Evolutionary conservation across 2,888 invertebrate species (phyloP), one percentile per base, ranked within the genome.

Genomic region (Automeris io): DNA sequence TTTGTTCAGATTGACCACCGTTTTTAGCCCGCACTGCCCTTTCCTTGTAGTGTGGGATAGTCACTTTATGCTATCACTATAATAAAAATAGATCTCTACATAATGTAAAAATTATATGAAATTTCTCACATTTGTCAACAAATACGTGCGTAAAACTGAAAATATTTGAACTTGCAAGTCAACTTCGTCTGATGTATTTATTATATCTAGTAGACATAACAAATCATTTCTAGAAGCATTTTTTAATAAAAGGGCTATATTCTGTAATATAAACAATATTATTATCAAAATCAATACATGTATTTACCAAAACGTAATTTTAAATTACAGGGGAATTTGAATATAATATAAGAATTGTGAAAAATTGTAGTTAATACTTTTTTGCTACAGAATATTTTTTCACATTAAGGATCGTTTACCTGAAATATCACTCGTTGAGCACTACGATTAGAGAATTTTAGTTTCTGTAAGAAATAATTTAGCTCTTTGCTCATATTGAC

Each of bases 111-210:
- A n/a, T n/a, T n/a, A n/a, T n/a, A n/a, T n/a, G n/a, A n/a, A n/a
- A n/a, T 7, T 33, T 50, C 69, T 66, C 69, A 82, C 80, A 45
- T 74, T 63, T 24, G 60, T 53, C 41, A 77, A 41, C 41, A 78
- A 38, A 51, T 63, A 60, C 2, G 59, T 51, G 8, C 74, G 66
- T 39, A 83, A 49, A 11, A 69, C 49, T 18, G 67, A 65, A 48
- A 78, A 65, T 43, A 78, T 33, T 58, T 72, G 73, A 13, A 64
- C 45, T 56, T 71, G 64, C 25, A 67, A 37, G 31, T 70, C 60
- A 5, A 51, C 41, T 34, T 81, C 67, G 18, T 56, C 46, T 6
- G 59, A 62, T 9, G 47, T 51, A 35, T 58, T 57, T 33, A 80
- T 40, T 23, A 70, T 42, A 44, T 74, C 70, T 35, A 82, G 43